These are phyloP conservation scores for Boulengeromyrus knoepffleri DNA, from an alignment of 2,113 vertebrate species.

Conservation along the genomic window DNA sequence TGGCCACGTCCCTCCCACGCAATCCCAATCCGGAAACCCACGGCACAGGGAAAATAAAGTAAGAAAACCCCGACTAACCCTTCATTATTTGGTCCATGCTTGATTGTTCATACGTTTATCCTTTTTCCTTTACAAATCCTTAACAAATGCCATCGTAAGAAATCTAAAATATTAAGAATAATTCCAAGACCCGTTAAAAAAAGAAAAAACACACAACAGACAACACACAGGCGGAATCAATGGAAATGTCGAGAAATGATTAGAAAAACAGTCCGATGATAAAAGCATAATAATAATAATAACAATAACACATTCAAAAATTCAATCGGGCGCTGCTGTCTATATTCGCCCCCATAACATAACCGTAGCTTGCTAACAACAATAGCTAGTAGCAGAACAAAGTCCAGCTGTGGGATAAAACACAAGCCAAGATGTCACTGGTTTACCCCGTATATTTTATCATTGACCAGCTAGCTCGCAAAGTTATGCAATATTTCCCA, in stretches of 20 bases:
- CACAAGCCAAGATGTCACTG: not conserved
- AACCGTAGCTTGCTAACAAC: not conserved
- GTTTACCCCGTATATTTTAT: not conserved
- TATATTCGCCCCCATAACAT: not conserved
- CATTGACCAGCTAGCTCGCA: not conserved
- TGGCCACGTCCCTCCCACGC: constrained; percentile 23
- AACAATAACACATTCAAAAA: not conserved
- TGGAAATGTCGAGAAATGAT: not conserved
- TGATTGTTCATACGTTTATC: constrained; percentile 38
- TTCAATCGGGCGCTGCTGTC: not conserved
- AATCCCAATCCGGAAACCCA: constrained; percentile 25
- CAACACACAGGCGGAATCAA: constrained; percentile 5
- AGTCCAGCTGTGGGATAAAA: not conserved
- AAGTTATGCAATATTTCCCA: not conserved
- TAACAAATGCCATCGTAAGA: constrained; percentile 35
- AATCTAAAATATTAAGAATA: constrained; percentile 44
- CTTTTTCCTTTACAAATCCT: constrained; percentile 39
- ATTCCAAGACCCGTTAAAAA: constrained; percentile 35
- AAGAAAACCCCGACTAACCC: constrained; percentile 42
- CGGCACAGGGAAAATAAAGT: constrained; percentile 20
- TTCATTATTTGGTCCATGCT: constrained; percentile 42
- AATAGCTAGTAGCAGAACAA: not conserved
- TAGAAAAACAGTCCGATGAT: not conserved
- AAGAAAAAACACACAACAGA: constrained; percentile 15
- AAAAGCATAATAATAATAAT: not conserved